Evolutionary conservation across 2,797 vertebrate species (phyloP).

Genomic region (Sebastes matsubarae): DNA sequence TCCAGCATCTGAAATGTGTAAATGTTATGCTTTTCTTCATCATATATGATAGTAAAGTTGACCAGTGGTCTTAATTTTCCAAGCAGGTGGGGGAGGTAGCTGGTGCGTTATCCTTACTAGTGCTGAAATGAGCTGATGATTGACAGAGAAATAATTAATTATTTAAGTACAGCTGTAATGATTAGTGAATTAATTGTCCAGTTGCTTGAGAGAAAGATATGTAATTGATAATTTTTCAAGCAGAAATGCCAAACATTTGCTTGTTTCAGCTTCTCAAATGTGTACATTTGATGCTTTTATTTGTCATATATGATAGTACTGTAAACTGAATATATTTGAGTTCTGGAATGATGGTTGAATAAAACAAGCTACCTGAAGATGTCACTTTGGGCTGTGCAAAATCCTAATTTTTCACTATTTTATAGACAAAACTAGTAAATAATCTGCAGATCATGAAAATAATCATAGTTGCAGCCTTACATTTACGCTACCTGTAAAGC

Average conservation of each 20-base stretch:
- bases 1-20: not conserved
- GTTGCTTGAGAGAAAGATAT: slow-evolving; percentile 2
- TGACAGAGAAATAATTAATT: slow-evolving; percentile 11
- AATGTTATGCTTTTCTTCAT: not conserved
- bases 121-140: slow-evolving; percentile 21
- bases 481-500: not conserved
- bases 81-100: slow-evolving; percentile 17
- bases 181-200: slow-evolving; percentile 13
- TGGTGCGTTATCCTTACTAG: not conserved
- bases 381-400: not conserved
- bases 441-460: not conserved
- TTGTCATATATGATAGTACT: not conserved
- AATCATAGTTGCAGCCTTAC: not conserved
- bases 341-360: not conserved
- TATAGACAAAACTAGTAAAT: not conserved
- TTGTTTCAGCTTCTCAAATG: not conserved
- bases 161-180: not conserved
- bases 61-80: not conserved
- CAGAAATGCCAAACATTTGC: not conserved
- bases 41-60: not conserved
- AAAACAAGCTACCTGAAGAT: not conserved
- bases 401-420: not conserved
- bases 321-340: not conserved
- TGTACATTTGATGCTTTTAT: not conserved
- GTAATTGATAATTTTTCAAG: not conserved